A percentile compares a stretch with the other conserved stretches of the same genome.
Evolutionary conservation across 2,113 vertebrate species (phyloP).

Genomic region (cat (Felis catus)): DNA sequence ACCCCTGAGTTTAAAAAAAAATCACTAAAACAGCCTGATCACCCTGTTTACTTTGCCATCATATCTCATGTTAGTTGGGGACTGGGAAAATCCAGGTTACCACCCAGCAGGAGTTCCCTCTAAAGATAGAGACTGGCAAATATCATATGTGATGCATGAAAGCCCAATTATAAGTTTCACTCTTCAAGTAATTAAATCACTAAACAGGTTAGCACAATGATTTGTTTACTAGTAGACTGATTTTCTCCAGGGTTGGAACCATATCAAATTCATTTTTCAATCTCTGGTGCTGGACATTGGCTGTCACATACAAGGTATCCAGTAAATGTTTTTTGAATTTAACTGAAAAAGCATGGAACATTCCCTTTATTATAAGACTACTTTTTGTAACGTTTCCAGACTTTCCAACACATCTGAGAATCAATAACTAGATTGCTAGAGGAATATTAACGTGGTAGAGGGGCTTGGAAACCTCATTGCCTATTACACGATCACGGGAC

Average conservation of each 20-base stretch:
- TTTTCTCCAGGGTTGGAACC: neutral
- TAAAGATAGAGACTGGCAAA: conserved; percentile 1
- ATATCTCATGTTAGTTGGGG: neutral
- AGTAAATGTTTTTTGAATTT: neutral
- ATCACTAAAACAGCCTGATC: neutral
- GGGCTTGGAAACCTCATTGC: neutral
- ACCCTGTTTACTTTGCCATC: neutral
- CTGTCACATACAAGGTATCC: neutral
- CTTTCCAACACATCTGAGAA: neutral
- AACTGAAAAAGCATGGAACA: neutral
- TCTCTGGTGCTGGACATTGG: neutral
- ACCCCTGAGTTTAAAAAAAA: neutral
- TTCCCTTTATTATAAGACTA: neutral
- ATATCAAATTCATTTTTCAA: neutral
- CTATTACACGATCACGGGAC: neutral
- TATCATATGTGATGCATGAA: neutral
- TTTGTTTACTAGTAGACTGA: neutral
- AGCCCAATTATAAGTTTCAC: conserved; percentile 46
- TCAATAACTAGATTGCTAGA: neutral
- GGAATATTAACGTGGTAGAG: neutral
- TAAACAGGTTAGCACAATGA: neutral
- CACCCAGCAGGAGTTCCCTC: neutral
- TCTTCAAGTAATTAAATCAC: neutral
- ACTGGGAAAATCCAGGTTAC: conserved; percentile 4
- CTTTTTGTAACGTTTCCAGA: conserved; percentile 7